These are phyloP conservation scores for Tangara arthus DNA, from an alignment of 2,797 vertebrate genomes.

Conservation along the genomic window DNA sequence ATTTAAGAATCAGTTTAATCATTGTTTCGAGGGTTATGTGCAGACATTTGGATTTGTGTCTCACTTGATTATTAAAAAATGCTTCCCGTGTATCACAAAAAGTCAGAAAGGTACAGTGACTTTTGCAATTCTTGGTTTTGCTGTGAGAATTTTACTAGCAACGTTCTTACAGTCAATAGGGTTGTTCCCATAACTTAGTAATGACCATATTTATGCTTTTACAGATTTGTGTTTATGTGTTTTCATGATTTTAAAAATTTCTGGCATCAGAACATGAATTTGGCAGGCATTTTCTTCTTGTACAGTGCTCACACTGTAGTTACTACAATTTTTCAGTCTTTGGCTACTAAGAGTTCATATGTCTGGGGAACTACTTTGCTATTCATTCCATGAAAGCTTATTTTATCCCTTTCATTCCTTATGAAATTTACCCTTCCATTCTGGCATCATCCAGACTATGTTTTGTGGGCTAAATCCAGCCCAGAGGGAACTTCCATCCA, in stretches of 20 bases:
- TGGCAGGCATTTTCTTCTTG: not conserved
- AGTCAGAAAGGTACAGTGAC: not conserved
- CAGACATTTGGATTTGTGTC: not conserved
- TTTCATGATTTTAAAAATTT: not conserved
- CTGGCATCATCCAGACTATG: not conserved
- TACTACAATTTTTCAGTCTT: not conserved
- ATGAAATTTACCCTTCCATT: not conserved
- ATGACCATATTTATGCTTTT: not conserved
- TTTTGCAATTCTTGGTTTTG: not conserved
- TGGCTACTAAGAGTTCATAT: not conserved
- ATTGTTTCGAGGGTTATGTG: not conserved
- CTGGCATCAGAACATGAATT: not conserved
- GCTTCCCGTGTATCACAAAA: not conserved
- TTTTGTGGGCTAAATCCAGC: not conserved
- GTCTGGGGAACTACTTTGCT: not conserved
- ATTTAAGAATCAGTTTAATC: not conserved
- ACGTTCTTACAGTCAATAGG: not conserved
- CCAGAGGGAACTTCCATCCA: not conserved
- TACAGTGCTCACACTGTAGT: slow-evolving; percentile 1
- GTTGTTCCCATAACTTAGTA: not conserved
- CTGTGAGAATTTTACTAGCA: not conserved
- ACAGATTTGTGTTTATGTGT: not conserved
- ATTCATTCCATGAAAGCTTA: slow-evolving; percentile 3
- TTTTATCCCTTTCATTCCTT: slow-evolving; percentile 7
- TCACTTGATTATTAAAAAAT: not conserved